These are phyloP conservation scores for Parauchenoglanis punctatus DNA, from an alignment of 2,797 vertebrate genomes.

Conservation along the genomic window DNA sequence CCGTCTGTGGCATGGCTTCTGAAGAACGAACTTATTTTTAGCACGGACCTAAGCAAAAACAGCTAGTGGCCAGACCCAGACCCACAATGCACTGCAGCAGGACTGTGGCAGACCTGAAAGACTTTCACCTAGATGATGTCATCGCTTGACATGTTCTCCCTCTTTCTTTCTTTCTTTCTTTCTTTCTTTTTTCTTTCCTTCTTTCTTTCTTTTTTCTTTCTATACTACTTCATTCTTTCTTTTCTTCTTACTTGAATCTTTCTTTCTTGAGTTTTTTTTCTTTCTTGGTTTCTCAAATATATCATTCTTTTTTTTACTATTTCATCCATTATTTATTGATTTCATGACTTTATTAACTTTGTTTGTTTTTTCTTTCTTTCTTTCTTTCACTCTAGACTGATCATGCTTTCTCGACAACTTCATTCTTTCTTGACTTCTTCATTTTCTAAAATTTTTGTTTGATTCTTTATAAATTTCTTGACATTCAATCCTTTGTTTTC, in stretches of 20 bases:
- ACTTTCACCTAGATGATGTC: not conserved
- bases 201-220: not conserved
- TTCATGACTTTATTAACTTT: not conserved
- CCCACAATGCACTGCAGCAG: constrained; percentile 55
- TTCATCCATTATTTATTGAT: constrained; percentile 47
- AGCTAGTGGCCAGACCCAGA: constrained; percentile 64
- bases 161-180: not conserved
- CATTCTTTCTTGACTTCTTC: not conserved
- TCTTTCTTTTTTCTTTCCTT: not conserved
- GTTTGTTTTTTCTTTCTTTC: not conserved
- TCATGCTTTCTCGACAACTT: not conserved
- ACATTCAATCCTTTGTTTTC: not conserved
- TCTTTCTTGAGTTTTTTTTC: not conserved
- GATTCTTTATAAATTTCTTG: not conserved
- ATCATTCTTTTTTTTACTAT: constrained; percentile 21
- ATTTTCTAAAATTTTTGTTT: not conserved
- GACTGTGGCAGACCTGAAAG: not conserved
- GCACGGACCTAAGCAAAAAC: constrained; percentile 71
- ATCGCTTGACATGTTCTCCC: not conserved
- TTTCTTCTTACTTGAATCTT: not conserved
- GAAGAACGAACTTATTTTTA: constrained; percentile 78
- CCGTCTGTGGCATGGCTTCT: constrained; percentile 78
- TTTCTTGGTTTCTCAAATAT: not conserved
- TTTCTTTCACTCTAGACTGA: no score
- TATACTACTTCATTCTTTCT: not conserved